phyloP scores from a whole-genome alignment of 2,888 invertebrate genomes.

The Megamerina dolium region DNA sequence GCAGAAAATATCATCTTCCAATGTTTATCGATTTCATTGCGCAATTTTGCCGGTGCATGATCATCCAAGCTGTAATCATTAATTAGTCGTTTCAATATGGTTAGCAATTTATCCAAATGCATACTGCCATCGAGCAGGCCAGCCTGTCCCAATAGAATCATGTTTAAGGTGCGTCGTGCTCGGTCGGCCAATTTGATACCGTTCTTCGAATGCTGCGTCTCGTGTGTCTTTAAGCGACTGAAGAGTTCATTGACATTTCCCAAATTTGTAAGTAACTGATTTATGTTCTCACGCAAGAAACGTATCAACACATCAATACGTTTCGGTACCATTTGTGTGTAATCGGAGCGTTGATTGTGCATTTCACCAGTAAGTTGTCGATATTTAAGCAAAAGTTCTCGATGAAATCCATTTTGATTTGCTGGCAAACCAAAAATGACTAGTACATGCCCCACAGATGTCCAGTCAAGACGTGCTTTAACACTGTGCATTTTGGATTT shows the following conservation, averaged over 20 bases:
- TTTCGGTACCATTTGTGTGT: constrained; percentile 36
- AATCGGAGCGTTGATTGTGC: constrained; percentile 30
- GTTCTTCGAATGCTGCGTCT: constrained; percentile 50
- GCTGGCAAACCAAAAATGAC: constrained; percentile 51
- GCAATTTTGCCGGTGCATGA: constrained; percentile 47
- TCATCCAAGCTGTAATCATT: constrained; percentile 31
- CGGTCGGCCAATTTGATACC: constrained; percentile 49
- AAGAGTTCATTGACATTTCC: constrained; percentile 53
- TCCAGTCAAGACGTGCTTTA: constrained; percentile 38
- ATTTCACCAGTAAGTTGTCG: constrained; percentile 27
- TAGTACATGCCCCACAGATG: constrained; percentile 50
- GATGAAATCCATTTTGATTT: constrained; percentile 54
- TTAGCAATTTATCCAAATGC: constrained; percentile 50
- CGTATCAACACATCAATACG: constrained; percentile 39
- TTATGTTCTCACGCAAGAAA: constrained; percentile 40
- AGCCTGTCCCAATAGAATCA: constrained; percentile 57
- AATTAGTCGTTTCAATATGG: constrained; percentile 34
- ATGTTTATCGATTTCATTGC: constrained; percentile 53
- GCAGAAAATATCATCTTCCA: constrained; percentile 54
- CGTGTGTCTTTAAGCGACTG: constrained; percentile 49
- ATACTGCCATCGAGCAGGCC: constrained; percentile 53
- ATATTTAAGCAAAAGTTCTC: constrained; percentile 49
- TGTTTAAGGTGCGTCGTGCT: constrained; percentile 53
- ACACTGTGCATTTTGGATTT: constrained; percentile 44
- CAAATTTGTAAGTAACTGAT: constrained; percentile 38